Base-by-base conservation (phyloP, 2,113 vertebrate species). In the Takifugu bimaculatus region DNA sequence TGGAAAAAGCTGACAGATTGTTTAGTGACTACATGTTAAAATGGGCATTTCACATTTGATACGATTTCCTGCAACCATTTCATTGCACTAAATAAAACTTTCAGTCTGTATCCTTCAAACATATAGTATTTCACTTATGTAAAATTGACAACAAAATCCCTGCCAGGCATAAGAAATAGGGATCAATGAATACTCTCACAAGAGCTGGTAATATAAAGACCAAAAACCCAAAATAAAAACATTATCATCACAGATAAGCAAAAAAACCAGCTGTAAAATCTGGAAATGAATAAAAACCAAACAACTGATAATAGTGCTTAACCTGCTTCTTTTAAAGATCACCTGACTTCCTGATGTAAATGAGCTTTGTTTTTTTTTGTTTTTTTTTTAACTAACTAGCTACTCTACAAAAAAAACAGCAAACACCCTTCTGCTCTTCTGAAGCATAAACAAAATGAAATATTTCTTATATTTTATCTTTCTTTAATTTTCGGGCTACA, bases 191-290 rank as follows among this genome's bases (percentile, higher is more conserved):
- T 6, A 2, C 11, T 10, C 35, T 11, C 44, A 45, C 44, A 45
- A 45, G 44, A 45, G 44, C 44, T 45, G 44, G 44, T 45, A 45
- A 6, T 39, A 48, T 15, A 47, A 11, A 47, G 48, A 20, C 5
- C 9, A 26, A 79, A 26, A 32, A 64, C 47, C 63, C 14, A 67
- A 75, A 77, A 74, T 75, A 82, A 85, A 70, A 78, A 61, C 26
- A 76, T 43, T n/a, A 1, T 13, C 44, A 80, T 57, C 48, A 25
- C 28, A 1, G 43, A 58, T 64, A 28, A 54, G 71, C 50, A 78
- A 61, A 50, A 56, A 72, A 57, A n/a, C 61, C 5, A 67, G 35
- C 49, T 13, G 5, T 50, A 54, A 60, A 65, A 58, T 50, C 51
- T 45, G 39, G 35, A 47, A 44, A 61, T n/a, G 1, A 54, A 26